Conservation (phyloP, 2,888 invertebrate genomes). For the Lepidochrysops patricia region DNA sequence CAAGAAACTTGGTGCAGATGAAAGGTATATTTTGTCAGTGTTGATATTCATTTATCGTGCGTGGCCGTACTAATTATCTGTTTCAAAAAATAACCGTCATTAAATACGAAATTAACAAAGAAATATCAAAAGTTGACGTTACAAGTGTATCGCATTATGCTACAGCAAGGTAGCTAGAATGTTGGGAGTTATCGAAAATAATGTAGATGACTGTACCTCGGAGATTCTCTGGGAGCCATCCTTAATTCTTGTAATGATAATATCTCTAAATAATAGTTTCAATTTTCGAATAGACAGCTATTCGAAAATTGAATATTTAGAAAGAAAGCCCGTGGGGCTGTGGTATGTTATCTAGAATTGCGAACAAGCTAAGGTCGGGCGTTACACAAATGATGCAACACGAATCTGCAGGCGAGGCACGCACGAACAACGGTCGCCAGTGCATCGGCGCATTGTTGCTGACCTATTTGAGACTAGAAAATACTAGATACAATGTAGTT, state of each 20-base stretch:
- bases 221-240: too few relatives aligned
- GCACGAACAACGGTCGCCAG: constrained; percentile 59
- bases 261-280: too few relatives aligned
- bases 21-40: too few relatives aligned
- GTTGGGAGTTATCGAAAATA: too few relatives aligned
- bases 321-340: background rate
- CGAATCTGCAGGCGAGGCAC: constrained; percentile 53
- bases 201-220: too few relatives aligned
- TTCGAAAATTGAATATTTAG: background rate
- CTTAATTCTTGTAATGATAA: too few relatives aligned
- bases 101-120: background rate
- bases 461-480: constrained; percentile 57
- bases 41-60: constrained; percentile 1
- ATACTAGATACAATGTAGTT: constrained; percentile 25
- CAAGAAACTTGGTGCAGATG: background rate
- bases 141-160: background rate
- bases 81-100: background rate
- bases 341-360: background rate
- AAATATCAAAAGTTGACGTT: background rate
- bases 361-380: constrained; percentile 19
- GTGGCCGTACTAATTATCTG: background rate
- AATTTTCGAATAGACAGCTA: too few relatives aligned
- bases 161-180: background rate
- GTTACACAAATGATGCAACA: constrained; percentile 45
- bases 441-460: constrained; percentile 42